A percentile compares a stretch with the other conserved stretches of the same genome.
Evolutionary conservation across 2,113 vertebrate species (phyloP).

Genomic region (Datnioides undecimradiatus): DNA sequence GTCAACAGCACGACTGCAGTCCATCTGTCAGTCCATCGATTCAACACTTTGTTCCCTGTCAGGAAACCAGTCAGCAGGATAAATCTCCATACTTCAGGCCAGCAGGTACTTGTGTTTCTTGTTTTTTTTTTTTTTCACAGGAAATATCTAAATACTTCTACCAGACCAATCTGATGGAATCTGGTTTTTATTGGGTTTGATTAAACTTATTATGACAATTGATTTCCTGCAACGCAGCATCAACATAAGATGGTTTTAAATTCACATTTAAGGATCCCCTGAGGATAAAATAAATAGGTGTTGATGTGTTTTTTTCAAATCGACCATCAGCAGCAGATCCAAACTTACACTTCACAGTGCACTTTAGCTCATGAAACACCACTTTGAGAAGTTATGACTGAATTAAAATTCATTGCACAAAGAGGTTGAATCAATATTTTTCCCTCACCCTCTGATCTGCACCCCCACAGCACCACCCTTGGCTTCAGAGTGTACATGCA

Average conservation of each 20-base stretch:
- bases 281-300: background rate
- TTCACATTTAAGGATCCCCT: background rate
- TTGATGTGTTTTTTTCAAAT: no score
- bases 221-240: no score
- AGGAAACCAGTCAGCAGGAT: no score
- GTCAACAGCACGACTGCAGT: background rate
- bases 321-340: background rate
- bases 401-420: background rate
- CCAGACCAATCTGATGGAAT: background rate
- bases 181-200: background rate
- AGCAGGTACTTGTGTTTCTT: no score
- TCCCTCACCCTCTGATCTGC: background rate
- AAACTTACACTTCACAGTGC: background rate
- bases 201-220: background rate
- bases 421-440: background rate
- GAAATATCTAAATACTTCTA: no score
- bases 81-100: no score
- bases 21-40: background rate
- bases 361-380: background rate
- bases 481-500: no score
- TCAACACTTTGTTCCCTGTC: background rate
- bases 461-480: background rate
- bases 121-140: no score
- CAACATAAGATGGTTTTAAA: background rate
- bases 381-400: background rate